phyloP scores from a whole-genome alignment of 2,888 invertebrate species.

The Linyphia triangularis region DNA sequence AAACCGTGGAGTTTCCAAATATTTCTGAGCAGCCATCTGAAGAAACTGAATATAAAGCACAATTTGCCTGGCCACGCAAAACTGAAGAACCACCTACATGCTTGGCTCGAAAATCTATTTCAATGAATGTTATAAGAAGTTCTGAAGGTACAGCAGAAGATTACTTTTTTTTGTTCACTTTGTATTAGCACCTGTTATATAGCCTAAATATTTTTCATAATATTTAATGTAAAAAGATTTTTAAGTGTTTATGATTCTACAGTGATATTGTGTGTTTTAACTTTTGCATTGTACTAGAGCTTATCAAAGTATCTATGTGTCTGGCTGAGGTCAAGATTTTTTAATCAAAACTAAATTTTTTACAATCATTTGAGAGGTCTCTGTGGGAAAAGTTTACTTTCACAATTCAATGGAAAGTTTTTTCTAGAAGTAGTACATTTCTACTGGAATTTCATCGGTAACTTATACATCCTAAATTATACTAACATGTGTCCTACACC shows the following conservation, averaged over 20 bases:
- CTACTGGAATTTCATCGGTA: too few species aligned
- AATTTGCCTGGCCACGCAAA: constrained; percentile 89
- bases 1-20: constrained; percentile 61
- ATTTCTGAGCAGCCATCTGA: constrained; percentile 61
- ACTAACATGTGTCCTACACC: too few species aligned
- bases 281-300: too few species aligned
- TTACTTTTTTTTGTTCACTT: not conserved
- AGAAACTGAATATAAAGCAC: constrained; percentile 88
- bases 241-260: not conserved
- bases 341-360: too few species aligned
- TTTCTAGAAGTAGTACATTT: too few species aligned
- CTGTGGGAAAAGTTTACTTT: too few species aligned
- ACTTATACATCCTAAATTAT: too few species aligned
- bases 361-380: too few species aligned
- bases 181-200: not conserved
- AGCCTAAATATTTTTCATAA: not conserved
- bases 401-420: too few species aligned
- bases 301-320: too few species aligned
- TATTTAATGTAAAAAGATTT: not conserved
- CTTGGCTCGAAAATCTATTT: constrained; percentile 89
- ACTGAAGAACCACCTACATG: constrained; percentile 42
- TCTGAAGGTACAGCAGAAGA: constrained; percentile 62
- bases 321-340: too few species aligned
- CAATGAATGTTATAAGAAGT: constrained; percentile 84
- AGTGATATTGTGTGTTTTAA: not conserved